These are phyloP conservation scores for Pteropus rufus DNA, from an alignment of 2,797 vertebrate genomes.

Conservation along the genomic window DNA sequence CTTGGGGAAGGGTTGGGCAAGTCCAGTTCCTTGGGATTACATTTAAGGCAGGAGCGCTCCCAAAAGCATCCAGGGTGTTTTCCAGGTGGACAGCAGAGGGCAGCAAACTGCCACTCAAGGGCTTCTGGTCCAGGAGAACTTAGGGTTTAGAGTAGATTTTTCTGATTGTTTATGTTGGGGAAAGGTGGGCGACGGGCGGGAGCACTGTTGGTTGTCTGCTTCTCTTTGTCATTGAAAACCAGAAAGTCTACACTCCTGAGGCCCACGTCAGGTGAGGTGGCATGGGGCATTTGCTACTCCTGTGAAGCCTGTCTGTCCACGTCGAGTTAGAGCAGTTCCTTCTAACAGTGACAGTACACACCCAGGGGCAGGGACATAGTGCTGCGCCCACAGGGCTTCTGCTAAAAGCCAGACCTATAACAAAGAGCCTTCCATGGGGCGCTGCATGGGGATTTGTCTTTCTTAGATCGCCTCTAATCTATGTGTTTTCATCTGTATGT, in stretches of 20 bases:
- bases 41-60: neutral
- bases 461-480: neutral
- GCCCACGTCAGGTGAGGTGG: neutral
- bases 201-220: neutral
- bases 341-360: neutral
- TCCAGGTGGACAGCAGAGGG: conserved; percentile 57
- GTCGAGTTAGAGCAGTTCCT: neutral
- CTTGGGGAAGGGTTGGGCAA: neutral
- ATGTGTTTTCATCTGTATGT: neutral
- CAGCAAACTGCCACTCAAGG: conserved; percentile 36
- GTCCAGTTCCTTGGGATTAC: too few species aligned
- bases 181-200: neutral
- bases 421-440: neutral
- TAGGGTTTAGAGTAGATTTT: neutral
- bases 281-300: neutral
- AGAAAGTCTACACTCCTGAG: neutral
- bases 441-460: too few species aligned
- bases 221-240: neutral
- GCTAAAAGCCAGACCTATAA: neutral
- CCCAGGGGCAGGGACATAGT: neutral
- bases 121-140: fast-evolving
- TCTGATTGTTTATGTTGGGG: neutral
- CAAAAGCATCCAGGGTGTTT: neutral
- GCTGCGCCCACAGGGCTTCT: fast-evolving
- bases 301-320: too few species aligned